Evolutionary conservation across 1,140 invertebrate species (phyloP).

Genomic region (Zaprionus inermis): DNA sequence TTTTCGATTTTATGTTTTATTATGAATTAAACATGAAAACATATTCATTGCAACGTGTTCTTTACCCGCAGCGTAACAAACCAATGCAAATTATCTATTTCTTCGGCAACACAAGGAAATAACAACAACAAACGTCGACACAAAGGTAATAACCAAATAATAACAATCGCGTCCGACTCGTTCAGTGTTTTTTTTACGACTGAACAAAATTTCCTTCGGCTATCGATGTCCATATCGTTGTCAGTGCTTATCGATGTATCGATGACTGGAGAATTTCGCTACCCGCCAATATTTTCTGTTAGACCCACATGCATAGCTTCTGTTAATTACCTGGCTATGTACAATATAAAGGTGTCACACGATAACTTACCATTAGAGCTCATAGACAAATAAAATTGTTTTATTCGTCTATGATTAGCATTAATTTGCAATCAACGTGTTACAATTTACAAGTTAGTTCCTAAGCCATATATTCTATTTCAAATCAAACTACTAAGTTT

Average conservation of each 20-base stretch:
- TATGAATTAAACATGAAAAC: slow-evolving; percentile 62
- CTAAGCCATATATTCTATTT: too few species aligned
- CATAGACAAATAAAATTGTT: too few species aligned
- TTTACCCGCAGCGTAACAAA: slow-evolving; percentile 14
- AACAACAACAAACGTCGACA: slow-evolving; percentile 57
- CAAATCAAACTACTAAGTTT: background rate
- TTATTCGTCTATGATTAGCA: too few species aligned
- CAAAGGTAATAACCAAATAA: slow-evolving; percentile 65
- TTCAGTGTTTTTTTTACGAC: slow-evolving; percentile 48
- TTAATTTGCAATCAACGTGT: too few species aligned
- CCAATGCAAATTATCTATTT: slow-evolving; percentile 52
- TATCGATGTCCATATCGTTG: slow-evolving; percentile 30
- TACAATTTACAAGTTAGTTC: too few species aligned
- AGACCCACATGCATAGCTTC: too few species aligned
- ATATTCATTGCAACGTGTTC: slow-evolving; percentile 58
- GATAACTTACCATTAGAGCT: too few species aligned
- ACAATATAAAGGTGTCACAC: too few species aligned
- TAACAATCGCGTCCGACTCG: slow-evolving; percentile 51
- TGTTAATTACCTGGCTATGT: too few species aligned
- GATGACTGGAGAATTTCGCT: background rate
- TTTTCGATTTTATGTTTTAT: slow-evolving; percentile 37
- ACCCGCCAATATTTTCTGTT: background rate
- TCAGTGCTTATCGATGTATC: background rate
- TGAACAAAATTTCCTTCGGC: slow-evolving; percentile 14
- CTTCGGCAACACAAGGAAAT: slow-evolving; percentile 61